A percentile compares a stretch with the other conserved stretches of the same genome.
phyloP scores from a whole-genome alignment of 2,113 vertebrate species.

The Platichthys stellatus region DNA sequence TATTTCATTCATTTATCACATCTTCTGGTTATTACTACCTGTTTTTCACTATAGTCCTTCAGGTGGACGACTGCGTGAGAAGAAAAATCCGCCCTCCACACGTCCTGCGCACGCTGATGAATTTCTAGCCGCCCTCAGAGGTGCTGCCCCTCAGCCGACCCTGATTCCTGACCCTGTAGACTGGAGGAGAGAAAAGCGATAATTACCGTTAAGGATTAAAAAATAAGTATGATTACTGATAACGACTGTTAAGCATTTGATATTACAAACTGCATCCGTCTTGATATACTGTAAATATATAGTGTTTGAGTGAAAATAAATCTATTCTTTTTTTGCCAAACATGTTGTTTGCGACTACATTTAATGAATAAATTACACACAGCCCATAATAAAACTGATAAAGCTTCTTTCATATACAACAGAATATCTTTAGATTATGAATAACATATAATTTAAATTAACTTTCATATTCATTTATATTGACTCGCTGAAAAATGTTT shows the following conservation, averaged over 20 bases:
- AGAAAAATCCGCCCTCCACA: neutral
- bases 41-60: neutral
- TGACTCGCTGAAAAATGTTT: neutral
- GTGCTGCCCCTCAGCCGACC: constrained; percentile 36
- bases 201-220: constrained; percentile 10
- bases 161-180: constrained; percentile 48
- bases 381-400: neutral
- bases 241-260: constrained; percentile 12
- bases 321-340: neutral
- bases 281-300: neutral
- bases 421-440: neutral
- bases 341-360: neutral
- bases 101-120: constrained; percentile 23
- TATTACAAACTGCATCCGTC: neutral
- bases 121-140: constrained; percentile 25
- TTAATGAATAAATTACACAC: neutral
- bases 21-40: constrained; percentile 4
- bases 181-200: constrained; percentile 18
- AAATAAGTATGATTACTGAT: constrained; percentile 25
- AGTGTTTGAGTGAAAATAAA: neutral
- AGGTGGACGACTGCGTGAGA: constrained; percentile 11
- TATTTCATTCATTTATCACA: neutral
- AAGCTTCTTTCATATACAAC: neutral
- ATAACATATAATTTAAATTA: neutral
- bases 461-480: neutral